A percentile compares a stretch with the other conserved stretches of the same genome.
phyloP scores from a whole-genome alignment of 1,140 invertebrate species.

The Drosophila pseudoananassae region DNA sequence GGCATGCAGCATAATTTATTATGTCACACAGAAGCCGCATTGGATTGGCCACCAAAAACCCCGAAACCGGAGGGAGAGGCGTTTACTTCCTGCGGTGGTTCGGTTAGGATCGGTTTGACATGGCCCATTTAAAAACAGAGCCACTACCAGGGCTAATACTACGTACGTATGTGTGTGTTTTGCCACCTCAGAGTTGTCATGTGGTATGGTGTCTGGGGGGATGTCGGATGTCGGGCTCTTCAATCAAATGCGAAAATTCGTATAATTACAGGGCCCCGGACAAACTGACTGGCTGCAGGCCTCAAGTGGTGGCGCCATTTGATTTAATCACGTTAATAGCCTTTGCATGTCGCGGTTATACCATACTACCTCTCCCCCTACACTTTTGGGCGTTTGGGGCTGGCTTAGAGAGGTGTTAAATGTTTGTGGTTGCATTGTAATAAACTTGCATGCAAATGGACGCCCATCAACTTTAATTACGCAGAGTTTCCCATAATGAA shows the following conservation, averaged over 20 bases:
- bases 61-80: constrained; percentile 35
- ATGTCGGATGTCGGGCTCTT: constrained; percentile 54
- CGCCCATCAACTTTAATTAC: constrained; percentile 71
- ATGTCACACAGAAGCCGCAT: constrained; percentile 72
- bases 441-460: constrained; percentile 67
- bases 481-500: constrained; percentile 45
- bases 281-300: constrained; percentile 14
- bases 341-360: constrained; percentile 63
- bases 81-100: constrained; percentile 68
- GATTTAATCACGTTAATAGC: constrained; percentile 81
- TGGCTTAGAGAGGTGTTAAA: constrained; percentile 70
- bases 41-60: constrained; percentile 29
- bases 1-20: constrained; percentile 80
- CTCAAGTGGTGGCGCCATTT: constrained; percentile 49
- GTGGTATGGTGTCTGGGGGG: constrained; percentile 8
- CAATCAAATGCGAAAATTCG: constrained; percentile 77
- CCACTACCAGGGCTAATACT: neutral
- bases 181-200: constrained; percentile 28
- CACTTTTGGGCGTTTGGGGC: neutral
- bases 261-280: constrained; percentile 62
- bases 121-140: constrained; percentile 65
- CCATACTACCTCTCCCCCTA: neutral
- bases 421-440: constrained; percentile 67
- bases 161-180: neutral
- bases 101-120: constrained; percentile 56